Evolutionary conservation across 2,113 vertebrate genomes (phyloP).

Genomic region (Alligator mississippiensis): DNA sequence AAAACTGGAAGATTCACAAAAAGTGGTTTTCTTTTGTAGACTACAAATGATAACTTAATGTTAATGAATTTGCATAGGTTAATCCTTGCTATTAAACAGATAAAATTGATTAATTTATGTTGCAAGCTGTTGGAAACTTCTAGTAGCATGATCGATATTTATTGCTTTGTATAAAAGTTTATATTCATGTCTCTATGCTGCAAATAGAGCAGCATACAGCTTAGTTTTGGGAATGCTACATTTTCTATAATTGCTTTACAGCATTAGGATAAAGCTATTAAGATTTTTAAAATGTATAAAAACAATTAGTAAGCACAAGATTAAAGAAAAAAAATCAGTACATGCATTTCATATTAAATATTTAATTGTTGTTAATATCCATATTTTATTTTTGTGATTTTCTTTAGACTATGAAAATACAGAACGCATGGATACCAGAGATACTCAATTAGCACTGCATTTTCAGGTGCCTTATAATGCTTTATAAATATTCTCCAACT

Average conservation of each 20-base stretch:
- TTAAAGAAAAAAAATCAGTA: not conserved
- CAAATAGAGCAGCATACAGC: not conserved
- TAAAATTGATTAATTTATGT: not conserved
- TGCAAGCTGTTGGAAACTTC: not conserved
- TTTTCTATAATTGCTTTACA: not conserved
- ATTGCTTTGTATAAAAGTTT: not conserved
- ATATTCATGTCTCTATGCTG: not conserved
- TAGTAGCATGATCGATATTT: not conserved
- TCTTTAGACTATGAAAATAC: not conserved
- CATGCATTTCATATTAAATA: not conserved
- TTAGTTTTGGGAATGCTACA: not conserved
- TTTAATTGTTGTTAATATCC: accelerated
- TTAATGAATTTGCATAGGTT: not conserved
- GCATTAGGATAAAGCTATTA: not conserved
- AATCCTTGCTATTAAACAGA: not conserved
- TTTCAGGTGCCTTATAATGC: not conserved
- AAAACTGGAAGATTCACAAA: not conserved
- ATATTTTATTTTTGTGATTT: not conserved
- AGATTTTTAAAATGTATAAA: not conserved
- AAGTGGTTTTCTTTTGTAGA: not conserved
- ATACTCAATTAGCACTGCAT: not conserved
- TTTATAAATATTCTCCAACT: not conserved
- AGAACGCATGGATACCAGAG: not conserved
- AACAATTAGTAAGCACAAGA: not conserved
- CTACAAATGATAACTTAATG: not conserved